These are phyloP conservation scores for Pygoscelis antarcticus DNA, from an alignment of 2,113 vertebrate genomes.

Conservation along the genomic window DNA sequence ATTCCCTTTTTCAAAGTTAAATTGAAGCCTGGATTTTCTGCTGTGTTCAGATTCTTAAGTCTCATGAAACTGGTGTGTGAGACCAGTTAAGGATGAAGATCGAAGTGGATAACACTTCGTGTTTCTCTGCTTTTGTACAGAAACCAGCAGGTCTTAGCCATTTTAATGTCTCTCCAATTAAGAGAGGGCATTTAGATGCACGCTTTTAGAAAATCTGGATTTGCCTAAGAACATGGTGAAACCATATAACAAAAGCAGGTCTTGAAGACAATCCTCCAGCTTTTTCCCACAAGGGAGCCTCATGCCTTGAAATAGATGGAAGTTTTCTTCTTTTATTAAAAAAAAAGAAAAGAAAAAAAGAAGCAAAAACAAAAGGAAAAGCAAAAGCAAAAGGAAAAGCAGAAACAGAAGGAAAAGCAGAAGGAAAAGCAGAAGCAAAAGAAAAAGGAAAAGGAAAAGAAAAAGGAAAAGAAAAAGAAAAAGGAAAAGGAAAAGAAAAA, in stretches of 20 bases:
- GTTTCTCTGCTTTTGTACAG: background rate
- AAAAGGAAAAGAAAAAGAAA: rapidly evolving
- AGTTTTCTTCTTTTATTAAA: background rate
- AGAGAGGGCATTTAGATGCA: background rate
- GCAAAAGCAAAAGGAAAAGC: too few relatives aligned
- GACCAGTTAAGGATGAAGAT: background rate
- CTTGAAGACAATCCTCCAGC: background rate
- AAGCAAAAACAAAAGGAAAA: rapidly evolving
- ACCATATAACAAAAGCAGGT: background rate
- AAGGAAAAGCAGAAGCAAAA: rapidly evolving
- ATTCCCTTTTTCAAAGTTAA: background rate
- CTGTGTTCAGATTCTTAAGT: background rate
- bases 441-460: rapidly evolving
- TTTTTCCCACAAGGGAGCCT: background rate
- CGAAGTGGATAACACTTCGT: background rate
- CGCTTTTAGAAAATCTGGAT: background rate
- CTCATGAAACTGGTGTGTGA: background rate
- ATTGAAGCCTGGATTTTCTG: background rate
- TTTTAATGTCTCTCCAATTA: background rate
- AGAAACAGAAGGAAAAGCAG: rapidly evolving
- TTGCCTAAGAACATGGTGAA: background rate
- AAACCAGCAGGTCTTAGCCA: background rate
- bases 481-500: rapidly evolving
- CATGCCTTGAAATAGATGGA: background rate
- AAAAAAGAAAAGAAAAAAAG: rapidly evolving